Conservation (phyloP, 1,140 invertebrate species). For the Brachionus paranguensis region DNA sequence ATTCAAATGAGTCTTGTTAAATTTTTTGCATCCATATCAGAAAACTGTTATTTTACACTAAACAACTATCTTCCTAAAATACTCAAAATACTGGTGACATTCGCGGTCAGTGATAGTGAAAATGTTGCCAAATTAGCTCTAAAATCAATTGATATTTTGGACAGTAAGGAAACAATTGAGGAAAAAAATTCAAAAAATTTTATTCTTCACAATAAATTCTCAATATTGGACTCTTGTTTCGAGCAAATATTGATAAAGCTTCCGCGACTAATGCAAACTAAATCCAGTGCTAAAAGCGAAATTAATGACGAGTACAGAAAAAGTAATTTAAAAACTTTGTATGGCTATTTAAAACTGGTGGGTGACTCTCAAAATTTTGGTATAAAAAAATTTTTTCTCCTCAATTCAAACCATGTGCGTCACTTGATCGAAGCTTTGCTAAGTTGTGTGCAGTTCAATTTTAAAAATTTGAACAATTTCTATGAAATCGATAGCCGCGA, state of each 20-base stretch:
- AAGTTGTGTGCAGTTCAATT: constrained; percentile 26
- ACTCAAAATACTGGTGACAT: neutral
- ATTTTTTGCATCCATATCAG: neutral
- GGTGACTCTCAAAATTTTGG: neutral
- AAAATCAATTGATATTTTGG: neutral
- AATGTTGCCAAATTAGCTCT: neutral
- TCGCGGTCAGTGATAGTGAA: neutral
- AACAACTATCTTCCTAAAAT: neutral
- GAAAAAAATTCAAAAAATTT: neutral
- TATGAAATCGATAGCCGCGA: constrained; percentile 12
- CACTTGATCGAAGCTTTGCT: constrained; percentile 12
- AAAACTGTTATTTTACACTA: constrained; percentile 10
- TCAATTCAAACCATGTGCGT: neutral
- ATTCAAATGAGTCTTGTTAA: neutral
- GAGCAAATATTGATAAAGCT: constrained; percentile 20
- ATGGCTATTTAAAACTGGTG: constrained; percentile 24
- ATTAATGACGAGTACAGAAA: neutral
- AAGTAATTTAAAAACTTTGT: neutral
- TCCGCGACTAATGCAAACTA: neutral
- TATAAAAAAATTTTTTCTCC: neutral
- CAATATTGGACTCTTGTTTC: constrained; percentile 1
- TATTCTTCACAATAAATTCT: neutral
- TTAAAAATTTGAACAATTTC: constrained; percentile 1
- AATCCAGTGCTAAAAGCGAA: neutral
- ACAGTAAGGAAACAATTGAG: neutral